Conservation (phyloP, 2,113 vertebrate species). For the Hassar affinis region DNA sequence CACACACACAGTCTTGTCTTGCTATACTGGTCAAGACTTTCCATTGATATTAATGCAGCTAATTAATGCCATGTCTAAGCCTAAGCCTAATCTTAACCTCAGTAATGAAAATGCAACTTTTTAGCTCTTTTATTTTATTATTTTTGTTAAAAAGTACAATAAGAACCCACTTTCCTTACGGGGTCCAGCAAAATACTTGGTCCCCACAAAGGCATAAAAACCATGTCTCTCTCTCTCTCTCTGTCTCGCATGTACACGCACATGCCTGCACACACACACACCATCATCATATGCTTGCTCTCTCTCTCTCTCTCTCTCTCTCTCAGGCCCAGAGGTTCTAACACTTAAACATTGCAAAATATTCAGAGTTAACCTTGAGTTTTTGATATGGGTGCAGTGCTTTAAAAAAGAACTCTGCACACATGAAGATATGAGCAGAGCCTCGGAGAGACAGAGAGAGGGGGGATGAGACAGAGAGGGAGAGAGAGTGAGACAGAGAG, state of each 20-base stretch:
- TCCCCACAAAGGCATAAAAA: too few relatives aligned
- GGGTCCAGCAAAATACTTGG: too few relatives aligned
- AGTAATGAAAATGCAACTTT: too few relatives aligned
- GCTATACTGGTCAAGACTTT: too few relatives aligned
- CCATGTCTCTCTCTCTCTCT: background rate
- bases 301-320: slow-evolving; percentile 30
- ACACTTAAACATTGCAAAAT: slow-evolving; percentile 80
- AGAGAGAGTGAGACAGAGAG: background rate
- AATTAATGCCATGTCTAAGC: too few relatives aligned
- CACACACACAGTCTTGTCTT: background rate
- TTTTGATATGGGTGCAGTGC: slow-evolving; percentile 37
- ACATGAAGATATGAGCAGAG: slow-evolving; percentile 36
- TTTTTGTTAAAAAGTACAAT: too few relatives aligned
- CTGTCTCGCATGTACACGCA: background rate
- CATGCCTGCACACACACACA: background rate
- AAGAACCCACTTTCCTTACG: too few relatives aligned
- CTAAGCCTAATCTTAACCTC: too few relatives aligned
- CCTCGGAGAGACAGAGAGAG: slow-evolving; percentile 4
- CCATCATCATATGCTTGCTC: slow-evolving; percentile 27
- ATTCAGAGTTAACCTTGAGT: slow-evolving; percentile 80
- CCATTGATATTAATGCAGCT: too few relatives aligned
- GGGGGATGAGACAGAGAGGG: too few relatives aligned
- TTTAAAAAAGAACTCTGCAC: slow-evolving; percentile 43
- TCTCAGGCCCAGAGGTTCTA: slow-evolving; percentile 76
- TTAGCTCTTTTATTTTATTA: too few relatives aligned